phyloP scores from a whole-genome alignment of 2,888 invertebrate genomes.

The Pachliopta kotzebuea region DNA sequence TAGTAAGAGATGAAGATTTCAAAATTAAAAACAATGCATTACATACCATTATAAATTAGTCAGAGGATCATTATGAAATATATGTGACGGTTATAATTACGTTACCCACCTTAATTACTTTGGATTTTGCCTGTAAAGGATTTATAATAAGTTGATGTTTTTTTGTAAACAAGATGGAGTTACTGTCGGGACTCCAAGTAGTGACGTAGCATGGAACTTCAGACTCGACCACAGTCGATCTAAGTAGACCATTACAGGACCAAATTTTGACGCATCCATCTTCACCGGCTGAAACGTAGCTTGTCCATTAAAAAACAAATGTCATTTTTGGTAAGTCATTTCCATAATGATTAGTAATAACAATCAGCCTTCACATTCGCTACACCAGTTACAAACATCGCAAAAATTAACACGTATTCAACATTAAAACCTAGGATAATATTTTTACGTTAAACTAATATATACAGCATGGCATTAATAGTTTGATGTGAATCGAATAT shows the following conservation, averaged over 20 bases:
- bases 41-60: neutral
- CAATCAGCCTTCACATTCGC: no score
- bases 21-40: neutral
- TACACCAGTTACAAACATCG: no score
- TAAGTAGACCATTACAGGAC: constrained; percentile 96
- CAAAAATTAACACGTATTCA: no score
- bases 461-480: neutral
- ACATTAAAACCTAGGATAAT: neutral
- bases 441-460: constrained; percentile 1
- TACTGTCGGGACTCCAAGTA: constrained; percentile 89
- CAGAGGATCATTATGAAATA: neutral
- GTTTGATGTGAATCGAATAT: neutral
- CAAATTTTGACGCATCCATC: constrained; percentile 98
- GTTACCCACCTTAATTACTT: constrained; percentile 83
- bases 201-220: constrained; percentile 91
- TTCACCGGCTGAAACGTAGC: constrained; percentile 89
- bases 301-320: neutral
- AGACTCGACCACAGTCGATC: constrained; percentile 92
- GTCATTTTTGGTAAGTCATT: no score
- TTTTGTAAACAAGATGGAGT: constrained; percentile 85
- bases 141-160: constrained; percentile 85
- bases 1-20: neutral
- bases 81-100: neutral
- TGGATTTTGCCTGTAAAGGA: constrained; percentile 86
- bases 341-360: neutral